phyloP scores from a whole-genome alignment of 35 echinoderm and acorn worm species.

The Holothuria glaberrima region DNA sequence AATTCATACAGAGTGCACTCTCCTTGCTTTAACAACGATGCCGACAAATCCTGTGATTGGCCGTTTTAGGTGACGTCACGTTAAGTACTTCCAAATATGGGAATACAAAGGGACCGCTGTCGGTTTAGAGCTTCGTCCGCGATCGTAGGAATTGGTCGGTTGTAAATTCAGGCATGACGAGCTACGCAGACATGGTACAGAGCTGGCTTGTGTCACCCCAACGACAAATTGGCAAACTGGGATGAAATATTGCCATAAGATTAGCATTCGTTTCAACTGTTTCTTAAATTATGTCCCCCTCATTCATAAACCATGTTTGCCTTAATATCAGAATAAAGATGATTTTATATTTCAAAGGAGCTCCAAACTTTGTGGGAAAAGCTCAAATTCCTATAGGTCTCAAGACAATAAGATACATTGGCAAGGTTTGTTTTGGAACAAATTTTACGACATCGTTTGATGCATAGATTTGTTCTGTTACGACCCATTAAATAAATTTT shows the following conservation, averaged over 20 bases:
- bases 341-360: neutral
- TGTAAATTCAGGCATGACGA: slow-evolving; percentile 42
- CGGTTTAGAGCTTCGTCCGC: slow-evolving; percentile 13
- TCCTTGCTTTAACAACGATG: slow-evolving; percentile 37
- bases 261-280: neutral
- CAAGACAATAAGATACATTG: no score
- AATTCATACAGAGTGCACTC: slow-evolving; percentile 50
- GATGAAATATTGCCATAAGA: neutral
- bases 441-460: slow-evolving; percentile 18
- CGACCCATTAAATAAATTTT: slow-evolving; percentile 45
- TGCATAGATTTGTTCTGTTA: slow-evolving; percentile 24
- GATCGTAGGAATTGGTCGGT: slow-evolving; percentile 30
- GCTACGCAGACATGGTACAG: neutral
- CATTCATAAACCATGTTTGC: slow-evolving; percentile 3
- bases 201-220: slow-evolving; percentile 42
- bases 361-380: neutral
- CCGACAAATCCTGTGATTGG: slow-evolving; percentile 4
- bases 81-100: slow-evolving; percentile 25
- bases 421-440: neutral
- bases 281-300: neutral
- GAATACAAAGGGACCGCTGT: slow-evolving; percentile 39
- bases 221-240: neutral
- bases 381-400: no score
- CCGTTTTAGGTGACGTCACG: neutral
- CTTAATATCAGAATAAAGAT: neutral